These are phyloP conservation scores for Cygnus atratus DNA, from an alignment of 2,113 vertebrate genomes.

Conservation along the genomic window DNA sequence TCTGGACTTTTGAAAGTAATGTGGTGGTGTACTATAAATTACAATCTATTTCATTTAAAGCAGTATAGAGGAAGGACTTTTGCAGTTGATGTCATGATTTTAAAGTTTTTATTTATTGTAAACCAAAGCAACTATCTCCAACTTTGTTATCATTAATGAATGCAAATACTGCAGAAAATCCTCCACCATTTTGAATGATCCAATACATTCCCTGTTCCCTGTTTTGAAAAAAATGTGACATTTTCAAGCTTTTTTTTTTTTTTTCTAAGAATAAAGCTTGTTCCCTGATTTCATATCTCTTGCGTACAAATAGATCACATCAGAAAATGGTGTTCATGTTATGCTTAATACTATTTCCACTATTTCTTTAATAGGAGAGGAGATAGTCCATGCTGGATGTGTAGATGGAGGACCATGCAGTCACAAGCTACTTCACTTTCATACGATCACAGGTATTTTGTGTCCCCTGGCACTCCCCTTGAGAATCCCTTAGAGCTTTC, in stretches of 20 bases:
- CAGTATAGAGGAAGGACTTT: not conserved
- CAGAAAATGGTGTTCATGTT: not conserved
- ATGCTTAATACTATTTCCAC: not conserved
- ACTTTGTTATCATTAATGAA: not conserved
- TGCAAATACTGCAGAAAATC: not conserved
- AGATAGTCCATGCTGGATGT: not conserved
- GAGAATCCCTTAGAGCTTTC: not conserved
- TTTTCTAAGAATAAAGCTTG: not conserved
- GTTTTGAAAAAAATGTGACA: not conserved
- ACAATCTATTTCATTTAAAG: not conserved
- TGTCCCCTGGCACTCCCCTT: not conserved
- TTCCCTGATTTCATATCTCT: not conserved
- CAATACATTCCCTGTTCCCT: rapidly evolving
- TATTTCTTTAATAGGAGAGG: not conserved
- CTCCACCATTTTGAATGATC: not conserved
- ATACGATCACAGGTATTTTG: not conserved
- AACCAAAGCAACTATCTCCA: not conserved
- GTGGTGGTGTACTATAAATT: not conserved
- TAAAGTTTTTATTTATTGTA: not conserved
- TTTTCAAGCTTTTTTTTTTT: not conserved
- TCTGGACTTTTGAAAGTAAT: not conserved
- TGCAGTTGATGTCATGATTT: not conserved
- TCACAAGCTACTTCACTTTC: not conserved
- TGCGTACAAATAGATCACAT: not conserved
- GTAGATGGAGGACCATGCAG: not conserved